Evolutionary conservation across 2,888 invertebrate genomes (phyloP), one percentile per base, ranked within the genome.

Genomic region (Nymphalis polychloros): DNA sequence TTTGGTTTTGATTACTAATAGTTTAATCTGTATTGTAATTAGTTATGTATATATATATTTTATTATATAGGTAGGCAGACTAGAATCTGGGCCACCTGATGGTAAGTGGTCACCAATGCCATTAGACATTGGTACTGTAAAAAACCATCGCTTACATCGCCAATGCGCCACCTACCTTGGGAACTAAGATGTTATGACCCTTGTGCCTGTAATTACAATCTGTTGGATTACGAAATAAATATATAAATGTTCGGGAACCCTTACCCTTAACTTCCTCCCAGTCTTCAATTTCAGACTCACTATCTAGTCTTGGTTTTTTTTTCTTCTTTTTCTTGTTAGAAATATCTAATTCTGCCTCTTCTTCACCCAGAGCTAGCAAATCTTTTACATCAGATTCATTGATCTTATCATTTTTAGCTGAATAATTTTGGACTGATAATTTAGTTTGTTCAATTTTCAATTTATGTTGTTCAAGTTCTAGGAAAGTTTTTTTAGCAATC

Each of bases 191-290:
- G n/a, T n/a, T n/a, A n/a, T n/a, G n/a, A n/a, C n/a, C n/a, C n/a
- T n/a, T n/a, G n/a, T n/a, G n/a, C n/a, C n/a, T n/a, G n/a, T n/a
- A n/a, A n/a, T n/a, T n/a, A n/a, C n/a, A 27, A 27, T 27, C 27
- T 35, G 7, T 35, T 35, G 8, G 0, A 31, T 31, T 31, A 35
- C 8, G 0, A 35, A 8, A 35, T 35, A 35, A 35, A 8, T 27
- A 27, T 27, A 27, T 35, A 35, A 35, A 35, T 35, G 0, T 7
- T 35, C 0, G 8, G 31, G 5, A 35, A 8, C 27, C 2, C 23
- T 31, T 88, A 89, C 94, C 94, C 87, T 95, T 94, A 62, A 96
- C 96, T 91, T 96, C 96, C 82, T 96, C 96, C 94, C 95, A 96
- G 80, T 95, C 94, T 74, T 94, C 95, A 63, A 94, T 92, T 78